Base-by-base conservation (phyloP, 2,113 vertebrate genomes). In the Syrmaticus mikado region DNA sequence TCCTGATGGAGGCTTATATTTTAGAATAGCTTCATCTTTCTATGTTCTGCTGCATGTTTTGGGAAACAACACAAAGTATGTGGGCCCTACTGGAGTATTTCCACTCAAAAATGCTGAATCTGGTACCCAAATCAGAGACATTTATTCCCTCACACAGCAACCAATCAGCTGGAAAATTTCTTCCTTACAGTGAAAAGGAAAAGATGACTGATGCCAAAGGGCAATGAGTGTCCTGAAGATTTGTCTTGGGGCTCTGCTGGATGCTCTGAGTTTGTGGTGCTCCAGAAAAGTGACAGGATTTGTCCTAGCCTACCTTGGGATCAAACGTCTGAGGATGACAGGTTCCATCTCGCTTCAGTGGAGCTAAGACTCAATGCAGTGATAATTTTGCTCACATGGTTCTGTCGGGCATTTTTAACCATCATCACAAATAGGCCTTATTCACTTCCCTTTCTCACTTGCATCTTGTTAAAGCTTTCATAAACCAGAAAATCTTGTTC, bases 161-260 rank as follows among this genome's bases (percentile, higher is more conserved):
- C 60, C 68, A 92, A 79, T 20, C 68, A 83, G 22, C 82, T 94
- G 73, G 85, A 96, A 95, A 95, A 92, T 89, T 90, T 71, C 64
- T 85, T 90, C 75, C 32, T 81, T 66, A 36, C 4, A 87, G 52
- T 17, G 41, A 53, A 71, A 70, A 14, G 82, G 65, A 40, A 87
- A 83, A 93, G 24, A 1, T 79, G 66, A 68, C 28, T 64, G 81
- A 90, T 77, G 50, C 34, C 74, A 87, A 93, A 89, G 78, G 86
- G 81, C 80, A 80, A 48, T 1, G 2, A 72, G 81, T 61, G 70
- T 43, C 65, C 60, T 36, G 21, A n/a, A 88, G 80, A 90, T 27
- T 45, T 53, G 73, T 41, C 67, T 58, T 0, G 0, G 66, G 28
- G 34, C 30, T 17, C 5, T 0, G 0, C 46, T 52, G 52, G 40